Evolutionary conservation across 2,888 invertebrate genomes (phyloP), one percentile per base, ranked within the genome.

Genomic region (Agrochola litura): DNA sequence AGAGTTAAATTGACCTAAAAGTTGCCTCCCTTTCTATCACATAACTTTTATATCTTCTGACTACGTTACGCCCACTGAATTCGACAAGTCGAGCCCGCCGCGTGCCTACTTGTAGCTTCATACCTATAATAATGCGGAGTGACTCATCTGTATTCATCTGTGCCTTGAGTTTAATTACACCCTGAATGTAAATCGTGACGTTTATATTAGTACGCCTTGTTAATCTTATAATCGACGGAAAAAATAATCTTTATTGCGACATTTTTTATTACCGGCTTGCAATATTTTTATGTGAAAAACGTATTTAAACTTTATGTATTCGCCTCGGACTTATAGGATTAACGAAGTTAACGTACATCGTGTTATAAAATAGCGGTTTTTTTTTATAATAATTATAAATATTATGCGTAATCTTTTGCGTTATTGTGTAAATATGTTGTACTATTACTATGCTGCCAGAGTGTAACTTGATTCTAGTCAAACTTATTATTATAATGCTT

Each of bases 391-490:
- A n/a, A 71, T 77, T 81, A 68, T 76, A 75, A 85, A 76, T 73
- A 52, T 52, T 49, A 77, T 82, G 76, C 72, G 66, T 88, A 84
- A 74, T 82, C 65, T 81, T 82, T 82, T 80, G 73, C 74, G 67
- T 83, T 77, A 77, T 79, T 84, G 67, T 86, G 81, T 84, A 83
- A 83, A 84, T 83, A 86, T 78, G 46, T 85, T 88, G 74, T 79
- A 79, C 74, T 83, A 68, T 87, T 74, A 77, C 86, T 88, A 86
- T 89, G 89, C 91, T 92, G 90, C 88, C 89, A 90, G 86, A 89
- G 77, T 89, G 86, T 90, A 86, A 91, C 84, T 90, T 91, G 85
- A 90, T 90, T 94, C 94, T 94, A 94, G 94, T 94, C 94, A 94
- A 90, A 91, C 85, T 90, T 90, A 89, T 89, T 30, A 70, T 84